Evolutionary conservation across 2,113 vertebrate species (phyloP).

Genomic region (Orycteropus afer): DNA sequence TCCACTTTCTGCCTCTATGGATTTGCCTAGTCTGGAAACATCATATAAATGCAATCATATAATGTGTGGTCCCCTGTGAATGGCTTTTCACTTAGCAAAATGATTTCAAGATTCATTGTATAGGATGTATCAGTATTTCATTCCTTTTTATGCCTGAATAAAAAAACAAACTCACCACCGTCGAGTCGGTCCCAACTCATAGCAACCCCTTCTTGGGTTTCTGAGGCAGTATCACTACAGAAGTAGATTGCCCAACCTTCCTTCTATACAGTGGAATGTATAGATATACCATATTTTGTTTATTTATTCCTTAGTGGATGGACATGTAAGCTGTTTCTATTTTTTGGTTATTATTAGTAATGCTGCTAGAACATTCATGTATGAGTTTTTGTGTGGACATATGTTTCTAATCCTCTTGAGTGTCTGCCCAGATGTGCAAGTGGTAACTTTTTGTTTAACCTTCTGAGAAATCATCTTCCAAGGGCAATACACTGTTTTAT

Average conservation of each 20-base stretch:
- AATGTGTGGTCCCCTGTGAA: background rate
- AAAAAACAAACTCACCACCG: too few relatives aligned
- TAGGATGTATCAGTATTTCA: background rate
- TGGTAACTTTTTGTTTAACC: background rate
- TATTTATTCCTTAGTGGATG: too few relatives aligned
- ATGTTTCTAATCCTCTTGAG: background rate
- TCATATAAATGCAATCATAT: background rate
- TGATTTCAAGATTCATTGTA: background rate
- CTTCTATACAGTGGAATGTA: too few relatives aligned
- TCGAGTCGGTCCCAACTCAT: too few relatives aligned
- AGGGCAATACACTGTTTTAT: background rate
- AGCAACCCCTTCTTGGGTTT: too few relatives aligned
- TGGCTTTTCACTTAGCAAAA: background rate
- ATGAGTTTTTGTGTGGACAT: too few relatives aligned
- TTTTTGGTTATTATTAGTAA: too few relatives aligned
- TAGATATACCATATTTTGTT: too few relatives aligned
- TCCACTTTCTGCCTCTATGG: background rate
- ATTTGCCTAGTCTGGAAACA: background rate
- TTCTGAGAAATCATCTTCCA: background rate
- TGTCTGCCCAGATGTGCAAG: background rate
- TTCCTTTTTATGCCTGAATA: background rate
- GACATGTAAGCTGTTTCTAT: too few relatives aligned
- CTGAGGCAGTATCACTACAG: too few relatives aligned
- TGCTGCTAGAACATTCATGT: too few relatives aligned
- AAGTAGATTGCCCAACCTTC: too few relatives aligned